A percentile compares a stretch with the other conserved stretches of the same genome.
These are phyloP conservation scores for Tachysurus fulvidraco DNA, from an alignment of 2,113 vertebrate genomes.

Conservation along the genomic window DNA sequence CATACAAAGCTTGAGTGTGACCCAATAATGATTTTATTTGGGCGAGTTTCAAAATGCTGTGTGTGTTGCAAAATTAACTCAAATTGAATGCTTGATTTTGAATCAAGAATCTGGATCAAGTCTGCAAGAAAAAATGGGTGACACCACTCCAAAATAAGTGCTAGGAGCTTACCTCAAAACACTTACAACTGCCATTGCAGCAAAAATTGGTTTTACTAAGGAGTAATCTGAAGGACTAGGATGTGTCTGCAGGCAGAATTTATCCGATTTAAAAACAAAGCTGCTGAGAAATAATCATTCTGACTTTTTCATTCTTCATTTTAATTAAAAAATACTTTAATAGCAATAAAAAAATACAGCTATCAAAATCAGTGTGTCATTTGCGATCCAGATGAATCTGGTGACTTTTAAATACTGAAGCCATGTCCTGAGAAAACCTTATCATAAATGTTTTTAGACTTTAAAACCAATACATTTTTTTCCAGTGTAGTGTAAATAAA, in stretches of 20 bases:
- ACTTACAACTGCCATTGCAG: too few species aligned
- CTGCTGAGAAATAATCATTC: background rate
- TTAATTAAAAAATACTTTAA: background rate
- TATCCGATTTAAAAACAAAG: background rate
- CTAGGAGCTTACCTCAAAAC: too few species aligned
- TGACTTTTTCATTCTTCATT: too few species aligned
- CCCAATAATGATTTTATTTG: background rate
- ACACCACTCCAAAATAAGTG: too few species aligned
- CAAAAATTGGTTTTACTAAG: background rate
- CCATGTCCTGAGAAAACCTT: background rate
- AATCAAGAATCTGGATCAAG: too few species aligned
- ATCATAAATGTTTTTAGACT: background rate
- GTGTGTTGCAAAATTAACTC: too few species aligned
- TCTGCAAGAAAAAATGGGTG: too few species aligned
- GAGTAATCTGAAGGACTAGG: background rate
- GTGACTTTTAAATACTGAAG: background rate
- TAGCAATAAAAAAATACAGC: background rate
- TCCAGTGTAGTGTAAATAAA: background rate
- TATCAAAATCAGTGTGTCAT: background rate
- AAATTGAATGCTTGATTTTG: too few species aligned
- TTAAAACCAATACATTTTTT: background rate
- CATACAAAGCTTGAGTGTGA: background rate
- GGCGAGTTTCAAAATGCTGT: background rate
- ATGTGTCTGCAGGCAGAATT: background rate
- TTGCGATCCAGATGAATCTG: background rate